Conservation (phyloP, 2,113 vertebrate species). For the Rana temporaria region DNA sequence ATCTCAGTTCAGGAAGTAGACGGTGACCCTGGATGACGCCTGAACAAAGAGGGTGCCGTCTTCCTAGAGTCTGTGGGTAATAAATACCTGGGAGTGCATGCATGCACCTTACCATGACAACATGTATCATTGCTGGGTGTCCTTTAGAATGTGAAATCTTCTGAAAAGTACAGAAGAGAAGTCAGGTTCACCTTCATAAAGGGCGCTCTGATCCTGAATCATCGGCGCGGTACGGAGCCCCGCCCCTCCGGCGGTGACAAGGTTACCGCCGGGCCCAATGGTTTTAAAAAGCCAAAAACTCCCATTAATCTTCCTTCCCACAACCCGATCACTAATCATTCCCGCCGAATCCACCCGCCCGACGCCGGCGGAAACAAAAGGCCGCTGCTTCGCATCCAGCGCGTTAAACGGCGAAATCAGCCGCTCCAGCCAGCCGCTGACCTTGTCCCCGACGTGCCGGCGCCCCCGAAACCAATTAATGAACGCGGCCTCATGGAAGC, state of each 20-base stretch:
- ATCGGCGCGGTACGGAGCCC: no score
- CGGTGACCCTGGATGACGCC: no score
- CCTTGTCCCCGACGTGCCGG: slow-evolving; percentile 27
- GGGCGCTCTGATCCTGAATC: no score
- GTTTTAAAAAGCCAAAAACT: slow-evolving; percentile 29
- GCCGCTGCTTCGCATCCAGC: slow-evolving; percentile 31
- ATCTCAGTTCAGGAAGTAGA: no score
- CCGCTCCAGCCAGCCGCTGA: slow-evolving; percentile 26
- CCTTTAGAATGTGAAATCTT: no score
- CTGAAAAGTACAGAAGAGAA: no score
- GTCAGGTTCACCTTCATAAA: no score
- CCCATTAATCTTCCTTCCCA: slow-evolving; percentile 30
- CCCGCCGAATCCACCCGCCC: slow-evolving; percentile 28
- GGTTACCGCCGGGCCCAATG: background rate
- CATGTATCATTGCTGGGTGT: no score
- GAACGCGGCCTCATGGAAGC: slow-evolving; percentile 32
- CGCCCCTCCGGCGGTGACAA: background rate
- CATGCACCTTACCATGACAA: no score
- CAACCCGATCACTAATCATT: slow-evolving; percentile 34
- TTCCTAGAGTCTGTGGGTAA: no score
- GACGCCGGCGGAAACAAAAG: slow-evolving; percentile 20
- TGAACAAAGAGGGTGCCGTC: no score
- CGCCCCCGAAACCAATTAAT: slow-evolving; percentile 42
- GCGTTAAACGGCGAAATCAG: slow-evolving; percentile 36
- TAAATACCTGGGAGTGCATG: no score